These are phyloP conservation scores for Cisticola juncidis DNA, from an alignment of 2,113 vertebrate species.

Conservation along the genomic window DNA sequence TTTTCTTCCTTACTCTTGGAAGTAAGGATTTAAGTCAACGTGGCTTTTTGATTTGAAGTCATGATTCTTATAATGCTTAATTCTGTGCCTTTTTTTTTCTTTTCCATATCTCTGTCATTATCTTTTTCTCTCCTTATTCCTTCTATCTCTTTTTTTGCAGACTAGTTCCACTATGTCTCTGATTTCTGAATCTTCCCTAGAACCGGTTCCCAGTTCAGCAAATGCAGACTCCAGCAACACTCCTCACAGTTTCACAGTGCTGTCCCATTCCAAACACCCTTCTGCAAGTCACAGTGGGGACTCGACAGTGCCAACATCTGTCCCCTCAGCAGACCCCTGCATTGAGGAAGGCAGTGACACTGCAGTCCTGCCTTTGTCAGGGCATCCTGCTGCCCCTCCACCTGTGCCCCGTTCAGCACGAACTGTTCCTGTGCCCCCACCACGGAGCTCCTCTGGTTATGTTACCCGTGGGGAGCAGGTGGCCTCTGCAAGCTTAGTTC, in stretches of 20 bases:
- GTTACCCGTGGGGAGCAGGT: background rate
- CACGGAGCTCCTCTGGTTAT: conserved; percentile 1
- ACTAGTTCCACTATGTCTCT: conserved; percentile 83
- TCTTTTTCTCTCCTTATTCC: conserved; percentile 41
- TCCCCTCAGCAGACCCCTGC: conserved; percentile 66
- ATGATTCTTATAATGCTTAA: background rate
- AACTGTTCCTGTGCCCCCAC: background rate
- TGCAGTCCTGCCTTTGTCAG: background rate
- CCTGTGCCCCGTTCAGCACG: background rate
- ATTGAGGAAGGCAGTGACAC: conserved; percentile 56
- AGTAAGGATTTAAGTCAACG: background rate
- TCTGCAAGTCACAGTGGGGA: background rate
- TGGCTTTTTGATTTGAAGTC: background rate
- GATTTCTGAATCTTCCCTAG: conserved; percentile 73
- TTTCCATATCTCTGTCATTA: conserved; percentile 36
- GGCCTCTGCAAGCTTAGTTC: background rate
- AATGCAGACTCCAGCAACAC: conserved; percentile 18
- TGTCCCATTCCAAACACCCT: background rate
- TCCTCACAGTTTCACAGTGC: background rate
- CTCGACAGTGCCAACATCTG: conserved; percentile 14
- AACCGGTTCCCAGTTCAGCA: conserved; percentile 52
- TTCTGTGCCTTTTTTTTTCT: background rate
- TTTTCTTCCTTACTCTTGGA: background rate
- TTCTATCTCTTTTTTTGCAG: conserved; percentile 76
- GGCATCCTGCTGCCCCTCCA: background rate